A percentile compares a stretch with the other conserved stretches of the same genome.
phyloP scores from a whole-genome alignment of 1,140 invertebrate genomes.

The Steinernema khuongi region DNA sequence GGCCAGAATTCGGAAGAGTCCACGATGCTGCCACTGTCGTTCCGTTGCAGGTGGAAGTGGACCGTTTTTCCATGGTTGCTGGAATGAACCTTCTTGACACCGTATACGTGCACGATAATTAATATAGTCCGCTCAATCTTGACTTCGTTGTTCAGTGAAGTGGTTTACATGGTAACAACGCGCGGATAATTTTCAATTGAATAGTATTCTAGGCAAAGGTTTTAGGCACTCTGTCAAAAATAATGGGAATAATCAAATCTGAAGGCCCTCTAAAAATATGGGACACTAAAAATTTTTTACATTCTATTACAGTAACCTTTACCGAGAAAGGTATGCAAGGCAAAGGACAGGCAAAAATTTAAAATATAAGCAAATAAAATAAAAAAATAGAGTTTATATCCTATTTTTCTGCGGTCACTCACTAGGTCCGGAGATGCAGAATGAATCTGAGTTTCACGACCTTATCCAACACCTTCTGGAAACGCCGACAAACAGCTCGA shows the following conservation, averaged over 20 bases:
- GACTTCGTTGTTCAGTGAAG: too few relatives aligned
- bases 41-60: neutral
- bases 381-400: neutral
- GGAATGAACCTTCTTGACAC: neutral
- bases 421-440: neutral
- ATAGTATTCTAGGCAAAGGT: too few relatives aligned
- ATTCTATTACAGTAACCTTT: too few relatives aligned
- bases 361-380: neutral
- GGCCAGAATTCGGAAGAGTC: neutral
- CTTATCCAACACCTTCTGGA: neutral
- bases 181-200: too few relatives aligned
- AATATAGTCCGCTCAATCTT: too few relatives aligned
- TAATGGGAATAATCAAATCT: too few relatives aligned
- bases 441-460: neutral
- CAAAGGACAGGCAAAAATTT: neutral
- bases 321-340: too few relatives aligned
- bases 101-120: too few relatives aligned
- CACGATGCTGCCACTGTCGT: neutral
- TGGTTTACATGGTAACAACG: too few relatives aligned
- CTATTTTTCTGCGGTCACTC: neutral
- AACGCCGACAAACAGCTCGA: neutral
- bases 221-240: too few relatives aligned
- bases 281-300: too few relatives aligned
- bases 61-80: neutral
- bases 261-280: too few relatives aligned